Conservation (phyloP, 2,888 invertebrate species). For the Cheilosia soror region DNA sequence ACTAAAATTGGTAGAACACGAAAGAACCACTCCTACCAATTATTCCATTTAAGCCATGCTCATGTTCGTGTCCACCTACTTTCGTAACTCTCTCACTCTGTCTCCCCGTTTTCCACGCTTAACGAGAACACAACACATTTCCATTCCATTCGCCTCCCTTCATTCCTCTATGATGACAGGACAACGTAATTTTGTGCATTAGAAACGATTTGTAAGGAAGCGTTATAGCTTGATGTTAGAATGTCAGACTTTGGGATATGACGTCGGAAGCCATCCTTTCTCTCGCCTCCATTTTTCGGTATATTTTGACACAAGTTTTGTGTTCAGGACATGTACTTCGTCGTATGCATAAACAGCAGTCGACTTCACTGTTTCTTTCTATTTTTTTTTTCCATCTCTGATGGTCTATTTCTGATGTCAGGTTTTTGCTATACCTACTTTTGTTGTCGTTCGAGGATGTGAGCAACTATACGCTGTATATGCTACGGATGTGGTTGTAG, state of each 20-base stretch:
- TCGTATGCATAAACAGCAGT: conserved; percentile 60
- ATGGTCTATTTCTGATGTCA: conserved; percentile 19
- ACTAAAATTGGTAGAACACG: conserved; percentile 69
- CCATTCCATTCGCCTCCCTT: background rate
- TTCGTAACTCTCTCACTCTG: conserved; percentile 36
- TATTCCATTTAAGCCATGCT: conserved; percentile 69
- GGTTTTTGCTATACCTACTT: conserved; percentile 10
- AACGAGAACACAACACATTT: conserved; percentile 21
- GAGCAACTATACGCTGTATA: conserved; percentile 50
- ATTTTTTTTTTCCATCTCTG: conserved; percentile 9
- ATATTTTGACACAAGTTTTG: conserved; percentile 69
- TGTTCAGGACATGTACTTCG: conserved; percentile 60
- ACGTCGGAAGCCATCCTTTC: conserved; percentile 43
- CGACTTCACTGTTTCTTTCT: conserved; percentile 43
- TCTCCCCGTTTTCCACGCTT: conserved; percentile 1
- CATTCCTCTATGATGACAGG: conserved; percentile 60
- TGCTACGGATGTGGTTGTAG: conserved; percentile 36
- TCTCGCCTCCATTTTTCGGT: conserved; percentile 42
- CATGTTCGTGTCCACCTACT: conserved; percentile 71
- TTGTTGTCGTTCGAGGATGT: conserved; percentile 38
- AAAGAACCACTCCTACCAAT: conserved; percentile 73
- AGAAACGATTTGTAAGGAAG: conserved; percentile 72
- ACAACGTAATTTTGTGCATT: conserved; percentile 72
- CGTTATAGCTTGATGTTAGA: conserved; percentile 63
- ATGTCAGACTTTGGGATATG: conserved; percentile 62